Conservation (phyloP, 1,140 invertebrate genomes). For the Philotrypesis tridentata region DNA sequence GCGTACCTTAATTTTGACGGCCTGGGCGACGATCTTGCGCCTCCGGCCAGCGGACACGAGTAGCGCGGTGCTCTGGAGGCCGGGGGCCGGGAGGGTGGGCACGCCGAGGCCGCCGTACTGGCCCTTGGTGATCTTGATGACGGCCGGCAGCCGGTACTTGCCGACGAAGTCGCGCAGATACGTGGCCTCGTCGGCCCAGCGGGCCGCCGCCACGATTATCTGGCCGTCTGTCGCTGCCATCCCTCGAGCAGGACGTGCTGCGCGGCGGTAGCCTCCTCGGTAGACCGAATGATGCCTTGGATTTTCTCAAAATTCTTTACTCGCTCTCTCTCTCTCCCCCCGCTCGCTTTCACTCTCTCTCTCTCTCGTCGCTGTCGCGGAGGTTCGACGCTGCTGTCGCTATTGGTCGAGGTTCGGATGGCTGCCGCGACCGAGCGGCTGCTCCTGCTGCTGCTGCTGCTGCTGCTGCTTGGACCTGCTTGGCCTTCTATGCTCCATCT, state of each 20-base stretch:
- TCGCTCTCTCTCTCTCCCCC: constrained; percentile 32
- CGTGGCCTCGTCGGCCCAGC: constrained; percentile 87
- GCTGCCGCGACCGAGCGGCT: constrained; percentile 25
- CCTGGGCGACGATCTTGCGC: constrained; percentile 91
- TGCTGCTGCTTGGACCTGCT: constrained; percentile 41
- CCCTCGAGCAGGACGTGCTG: constrained; percentile 33
- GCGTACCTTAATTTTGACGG: constrained; percentile 86
- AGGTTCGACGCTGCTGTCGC: constrained; percentile 24
- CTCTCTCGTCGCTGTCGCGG: constrained; percentile 18
- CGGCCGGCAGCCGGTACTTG: constrained; percentile 86
- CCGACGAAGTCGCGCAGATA: constrained; percentile 87
- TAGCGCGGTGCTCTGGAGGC: constrained; percentile 87
- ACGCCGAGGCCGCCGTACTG: constrained; percentile 92
- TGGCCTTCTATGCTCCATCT: constrained; percentile 58
- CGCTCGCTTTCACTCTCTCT: constrained; percentile 23
- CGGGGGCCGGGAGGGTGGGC: constrained; percentile 87
- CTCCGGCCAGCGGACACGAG: constrained; percentile 87
- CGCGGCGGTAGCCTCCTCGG: background rate
- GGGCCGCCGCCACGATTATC: constrained; percentile 86
- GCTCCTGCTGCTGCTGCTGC: constrained; percentile 41
- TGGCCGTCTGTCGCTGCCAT: constrained; percentile 91
- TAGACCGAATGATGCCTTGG: background rate
- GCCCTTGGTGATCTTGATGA: constrained; percentile 93
- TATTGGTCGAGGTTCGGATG: constrained; percentile 1
- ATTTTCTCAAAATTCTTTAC: background rate